Base-by-base conservation (phyloP, 2,888 invertebrate species). In the Miltochrista miniata region DNA sequence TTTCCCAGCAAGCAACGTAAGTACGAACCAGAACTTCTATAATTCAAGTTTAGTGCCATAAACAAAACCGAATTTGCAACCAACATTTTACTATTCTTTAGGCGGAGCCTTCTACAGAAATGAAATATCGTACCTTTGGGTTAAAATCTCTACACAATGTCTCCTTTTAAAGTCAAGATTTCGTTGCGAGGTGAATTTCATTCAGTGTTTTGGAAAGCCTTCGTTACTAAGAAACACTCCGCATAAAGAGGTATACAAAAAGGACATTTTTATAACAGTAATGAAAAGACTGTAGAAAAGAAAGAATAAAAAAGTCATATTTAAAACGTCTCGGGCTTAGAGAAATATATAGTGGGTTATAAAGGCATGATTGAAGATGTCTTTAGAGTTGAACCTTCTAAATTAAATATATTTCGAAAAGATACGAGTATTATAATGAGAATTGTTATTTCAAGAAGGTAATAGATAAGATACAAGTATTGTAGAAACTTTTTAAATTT, bases 281-380 rank as follows among this genome's bases (percentile, higher is more conserved):
- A 59, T 61, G 56, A 56, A 64, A 67, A 39, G 52, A 54, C 35
- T 45, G 45, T 56, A 50, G 54, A 51, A 51, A 41, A 33, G 35
- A 43, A 39, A 54, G 36, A 58, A 57, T 47, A 61, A 63, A 61
- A 45, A 48, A 45, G 56, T 59, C 59, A 64, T 61, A 64, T 67
- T 54, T 47, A 48, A 64, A 61, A 64, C 40, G 59, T 57, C 48
- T 59, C 48, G 53, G 30, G 24, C 30, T 48, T 30, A 43, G 29
- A 42, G n/a, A 53, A 45, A 53, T 35, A 53, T 35, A 43, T 35
- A n/a, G n/a, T 13, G 34, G 29, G 34, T 41, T 5, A 24, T 14
- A 18, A 15, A 39, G 15, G 11, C 7, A 7, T 43, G 24, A 12
- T 34, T 34, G 35, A 18, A 18, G 43, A n/a, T 39, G 43, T 39